Evolutionary conservation across 2,797 vertebrate genomes (phyloP), one percentile per base, ranked within the genome.

Genomic region (Rhabdomys pumilio): DNA sequence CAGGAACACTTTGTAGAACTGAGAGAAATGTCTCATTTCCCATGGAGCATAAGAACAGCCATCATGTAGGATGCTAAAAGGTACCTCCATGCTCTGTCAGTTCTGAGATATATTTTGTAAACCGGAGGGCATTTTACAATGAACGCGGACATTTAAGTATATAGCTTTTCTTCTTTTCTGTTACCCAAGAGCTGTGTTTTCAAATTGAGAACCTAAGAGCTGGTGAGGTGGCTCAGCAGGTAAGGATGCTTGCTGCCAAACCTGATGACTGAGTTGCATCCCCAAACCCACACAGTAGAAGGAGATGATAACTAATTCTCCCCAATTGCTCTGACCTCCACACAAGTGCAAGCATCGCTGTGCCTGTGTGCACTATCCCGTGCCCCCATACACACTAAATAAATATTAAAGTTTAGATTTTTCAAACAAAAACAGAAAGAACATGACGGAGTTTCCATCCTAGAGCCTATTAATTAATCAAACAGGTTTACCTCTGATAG

Each of bases 61-160:
- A 61, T 93, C 93, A 82, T 2, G 29, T 77, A 63, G 67, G 91
- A 88, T 57, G 44, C 59, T 90, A 82, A 89, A 77, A 82, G 55
- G 65, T 53, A 89, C 13, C 65, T n/a, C 44, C 10, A 38, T 15
- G 47, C 81, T 81, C 81, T 79, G 65, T 87, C 87, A n/a, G 24
- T 44, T 94, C 82, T 53, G 65, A 92, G 79, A 69, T 57, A 41
- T 53, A n/a, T 90, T 90, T 84, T 88, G 77, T 90, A 96, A 93
- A 92, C 19, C 91, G n/a, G 84, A 95, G 96, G 83, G 22, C 80
- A 31, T 93, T 75, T 95, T 93, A 94, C 61, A 90, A 73, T 34
- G 57, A 20, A 82, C 61, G 82, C 8, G n/a, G 82, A 65, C 38
- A 79, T 89, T 96, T 87, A 57, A 57, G 55, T 72, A n/a, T 13